Evolutionary conservation across 1,140 invertebrate species (phyloP).

Genomic region (Drosophila subobscura): DNA sequence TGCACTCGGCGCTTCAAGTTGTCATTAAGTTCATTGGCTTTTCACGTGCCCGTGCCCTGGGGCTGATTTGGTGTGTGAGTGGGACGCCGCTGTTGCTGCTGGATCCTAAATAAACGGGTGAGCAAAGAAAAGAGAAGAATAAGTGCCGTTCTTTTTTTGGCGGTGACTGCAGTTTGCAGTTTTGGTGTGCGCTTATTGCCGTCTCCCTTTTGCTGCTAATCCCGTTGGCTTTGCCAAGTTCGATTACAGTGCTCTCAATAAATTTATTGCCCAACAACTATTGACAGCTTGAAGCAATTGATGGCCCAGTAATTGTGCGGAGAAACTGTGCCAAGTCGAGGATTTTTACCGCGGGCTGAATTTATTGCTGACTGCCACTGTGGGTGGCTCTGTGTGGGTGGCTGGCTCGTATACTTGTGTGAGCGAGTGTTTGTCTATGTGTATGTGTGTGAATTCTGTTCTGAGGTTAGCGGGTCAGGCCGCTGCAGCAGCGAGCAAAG

Average conservation of each 20-base stretch:
- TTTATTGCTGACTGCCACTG: conserved; percentile 10
- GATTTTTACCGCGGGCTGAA: conserved; percentile 10
- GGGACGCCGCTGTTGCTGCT: too few relatives aligned
- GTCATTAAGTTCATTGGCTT: conserved; percentile 59
- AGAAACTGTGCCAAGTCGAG: conserved; percentile 70
- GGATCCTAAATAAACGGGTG: conserved; percentile 8
- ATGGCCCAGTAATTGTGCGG: conserved; percentile 74
- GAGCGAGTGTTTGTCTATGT: background rate
- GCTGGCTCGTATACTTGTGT: background rate
- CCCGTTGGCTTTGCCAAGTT: conserved; percentile 57
- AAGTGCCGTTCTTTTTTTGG: conserved; percentile 23
- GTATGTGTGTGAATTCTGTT: conserved; percentile 8
- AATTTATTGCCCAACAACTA: conserved; percentile 71
- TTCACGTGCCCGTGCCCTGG: conserved; percentile 4
- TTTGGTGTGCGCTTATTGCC: background rate
- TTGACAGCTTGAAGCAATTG: conserved; percentile 75
- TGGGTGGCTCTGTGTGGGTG: background rate
- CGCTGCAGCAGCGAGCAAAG: conserved; percentile 40
- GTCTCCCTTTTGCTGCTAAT: background rate
- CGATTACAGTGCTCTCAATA: conserved; percentile 70
- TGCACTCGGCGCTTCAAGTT: conserved; percentile 47
- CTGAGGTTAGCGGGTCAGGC: conserved; percentile 82
- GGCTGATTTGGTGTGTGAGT: conserved; percentile 3
- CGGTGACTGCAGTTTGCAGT: conserved; percentile 36
- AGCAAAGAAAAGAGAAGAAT: conserved; percentile 20